Base-by-base conservation (phyloP, 2,888 invertebrate species). In the Papilio demoleus region DNA sequence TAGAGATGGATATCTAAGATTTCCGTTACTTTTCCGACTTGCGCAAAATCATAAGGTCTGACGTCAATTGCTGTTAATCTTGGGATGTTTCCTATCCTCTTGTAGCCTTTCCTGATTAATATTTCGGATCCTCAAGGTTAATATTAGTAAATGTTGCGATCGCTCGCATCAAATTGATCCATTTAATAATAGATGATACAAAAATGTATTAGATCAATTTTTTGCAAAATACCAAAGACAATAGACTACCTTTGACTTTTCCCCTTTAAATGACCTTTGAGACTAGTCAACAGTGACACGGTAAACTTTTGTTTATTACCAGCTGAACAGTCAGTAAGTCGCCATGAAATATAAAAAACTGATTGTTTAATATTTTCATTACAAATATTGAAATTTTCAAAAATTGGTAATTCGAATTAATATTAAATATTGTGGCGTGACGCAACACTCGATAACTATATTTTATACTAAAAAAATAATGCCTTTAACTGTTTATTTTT, bases 301-400 rank as follows among this genome's bases (percentile, higher is more conserved):
- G 63, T 68, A 58, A 68, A 63, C 68, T 68, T 68, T 66, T 68
- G 56, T 47, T 68, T 68, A 63, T 68, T 47, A 27, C 47, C 59
- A 24, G 56, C 58, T 58, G n/a, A n/a, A n/a, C 42, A 47, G 36
- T 19, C 14, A 59, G 58, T 38, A 47, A 63, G 45, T 58, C 38
- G 45, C 36, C 19, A 45, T 50, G 50, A 60, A 27, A 42, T 61
- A 50, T n/a, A n/a, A n/a, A n/a, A n/a, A n/a, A n/a, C n/a, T n/a
- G n/a, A n/a, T n/a, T 56, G 2, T 31, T 8, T 56, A 14, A 11
- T 47, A 22, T 27, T 27, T 0, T 31, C 27, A n/a, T 14, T 5
- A n/a, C 27, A n/a, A 14, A 53, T 31, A 53, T 31, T 14, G 22
- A 22, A 12, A 22, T 45, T 45, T n/a, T n/a, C n/a, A n/a, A n/a